phyloP scores from a whole-genome alignment of 1,140 invertebrate species.

The Hesperophylax magnus region DNA sequence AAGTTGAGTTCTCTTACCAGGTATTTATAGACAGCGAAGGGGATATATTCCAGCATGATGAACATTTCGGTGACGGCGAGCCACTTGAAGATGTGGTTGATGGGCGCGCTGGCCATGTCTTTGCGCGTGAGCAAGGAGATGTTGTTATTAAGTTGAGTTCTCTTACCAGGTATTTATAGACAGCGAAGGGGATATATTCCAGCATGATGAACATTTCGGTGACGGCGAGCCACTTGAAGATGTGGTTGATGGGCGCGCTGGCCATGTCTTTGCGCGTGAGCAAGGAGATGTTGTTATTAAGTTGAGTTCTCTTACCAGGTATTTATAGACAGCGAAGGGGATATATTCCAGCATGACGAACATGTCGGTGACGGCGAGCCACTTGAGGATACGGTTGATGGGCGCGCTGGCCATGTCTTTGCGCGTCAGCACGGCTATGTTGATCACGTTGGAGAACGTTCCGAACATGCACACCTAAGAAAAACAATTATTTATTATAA shows the following conservation, averaged over 20 bases:
- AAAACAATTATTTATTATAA: not conserved
- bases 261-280: conserved; percentile 88
- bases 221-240: conserved; percentile 83
- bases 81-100: too few relatives aligned
- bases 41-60: too few relatives aligned
- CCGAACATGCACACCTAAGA: conserved; percentile 87
- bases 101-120: too few relatives aligned
- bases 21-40: too few relatives aligned
- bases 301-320: conserved; percentile 68
- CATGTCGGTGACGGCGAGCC: conserved; percentile 86
- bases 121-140: too few relatives aligned
- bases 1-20: too few relatives aligned
- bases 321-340: conserved; percentile 84
- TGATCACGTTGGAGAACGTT: conserved; percentile 90
- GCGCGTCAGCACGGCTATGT: conserved; percentile 89
- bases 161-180: conserved; percentile 79
- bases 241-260: conserved; percentile 85
- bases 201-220: conserved; percentile 91
- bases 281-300: too few relatives aligned
- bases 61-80: too few relatives aligned
- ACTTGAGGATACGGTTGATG: conserved; percentile 85
- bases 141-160: too few relatives aligned
- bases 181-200: conserved; percentile 87
- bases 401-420: conserved; percentile 85
- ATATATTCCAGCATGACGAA: conserved; percentile 91